Conservation (phyloP, 1,140 invertebrate genomes). For the Drosophila chauvacae region DNA sequence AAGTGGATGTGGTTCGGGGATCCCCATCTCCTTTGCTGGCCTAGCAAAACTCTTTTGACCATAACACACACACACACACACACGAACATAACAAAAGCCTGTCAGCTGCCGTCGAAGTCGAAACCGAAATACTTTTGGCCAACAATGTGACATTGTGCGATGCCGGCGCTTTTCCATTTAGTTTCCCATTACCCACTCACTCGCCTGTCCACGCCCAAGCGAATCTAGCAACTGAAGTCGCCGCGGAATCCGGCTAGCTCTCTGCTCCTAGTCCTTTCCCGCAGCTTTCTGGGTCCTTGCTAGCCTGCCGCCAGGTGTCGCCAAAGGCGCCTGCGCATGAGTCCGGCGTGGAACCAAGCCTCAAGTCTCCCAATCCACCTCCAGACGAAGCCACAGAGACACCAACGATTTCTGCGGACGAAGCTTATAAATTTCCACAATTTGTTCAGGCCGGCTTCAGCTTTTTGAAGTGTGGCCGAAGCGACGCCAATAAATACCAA, state of each 20-base stretch:
- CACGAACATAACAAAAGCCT: constrained; percentile 38
- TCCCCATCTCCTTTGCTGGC: neutral
- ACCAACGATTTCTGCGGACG: constrained; percentile 28
- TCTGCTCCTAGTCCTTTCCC: constrained; percentile 44
- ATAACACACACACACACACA: constrained; percentile 55
- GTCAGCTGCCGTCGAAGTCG: constrained; percentile 17
- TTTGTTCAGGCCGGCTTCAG: constrained; percentile 51
- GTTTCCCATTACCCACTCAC: constrained; percentile 42
- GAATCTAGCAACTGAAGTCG: constrained; percentile 29
- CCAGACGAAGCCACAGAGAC: constrained; percentile 16
- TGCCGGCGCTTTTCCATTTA: constrained; percentile 48
- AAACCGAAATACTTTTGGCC: constrained; percentile 53
- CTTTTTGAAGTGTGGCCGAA: constrained; percentile 66
- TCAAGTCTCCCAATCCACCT: neutral
- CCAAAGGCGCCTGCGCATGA: constrained; percentile 58
- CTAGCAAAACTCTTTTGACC: constrained; percentile 49
- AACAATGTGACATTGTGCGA: constrained; percentile 75
- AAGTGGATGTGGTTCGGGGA: constrained; percentile 57
- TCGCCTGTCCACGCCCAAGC: constrained; percentile 50
- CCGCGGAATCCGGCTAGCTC: constrained; percentile 31
- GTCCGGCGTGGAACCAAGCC: neutral
- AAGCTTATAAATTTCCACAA: constrained; percentile 65
- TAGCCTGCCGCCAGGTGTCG: constrained; percentile 68
- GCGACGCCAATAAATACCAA: constrained; percentile 74
- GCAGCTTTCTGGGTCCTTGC: constrained; percentile 50